These are phyloP conservation scores for Epinephelus fuscoguttatus DNA, from an alignment of 2,113 vertebrate species.

Conservation along the genomic window DNA sequence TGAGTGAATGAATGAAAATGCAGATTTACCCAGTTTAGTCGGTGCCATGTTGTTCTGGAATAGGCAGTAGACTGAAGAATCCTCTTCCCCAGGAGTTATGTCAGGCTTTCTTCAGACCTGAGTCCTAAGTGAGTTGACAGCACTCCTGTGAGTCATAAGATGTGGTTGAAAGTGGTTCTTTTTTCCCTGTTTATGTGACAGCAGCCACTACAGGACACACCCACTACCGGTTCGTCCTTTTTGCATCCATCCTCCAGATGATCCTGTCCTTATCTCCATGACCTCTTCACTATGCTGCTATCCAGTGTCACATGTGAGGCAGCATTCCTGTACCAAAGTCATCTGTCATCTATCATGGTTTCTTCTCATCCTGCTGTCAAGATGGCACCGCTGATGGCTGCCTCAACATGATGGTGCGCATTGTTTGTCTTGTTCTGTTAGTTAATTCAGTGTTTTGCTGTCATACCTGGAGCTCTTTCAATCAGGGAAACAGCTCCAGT, in stretches of 20 bases:
- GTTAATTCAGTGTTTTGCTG: not conserved
- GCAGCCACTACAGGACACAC: conserved; percentile 35
- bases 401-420: too few species aligned
- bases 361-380: too few species aligned
- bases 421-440: too few species aligned
- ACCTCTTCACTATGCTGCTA: too few species aligned
- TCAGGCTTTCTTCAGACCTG: not conserved
- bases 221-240: conserved; percentile 24
- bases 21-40: conserved; percentile 41
- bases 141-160: not conserved
- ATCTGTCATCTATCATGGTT: too few species aligned
- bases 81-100: not conserved
- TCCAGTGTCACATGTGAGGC: too few species aligned
- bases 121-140: not conserved
- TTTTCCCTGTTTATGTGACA: conserved; percentile 8
- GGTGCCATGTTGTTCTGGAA: conserved; percentile 35
- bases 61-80: not conserved
- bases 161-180: not conserved
- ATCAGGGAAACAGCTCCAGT: not conserved
- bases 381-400: too few species aligned
- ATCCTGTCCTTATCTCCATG: not conserved
- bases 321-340: too few species aligned
- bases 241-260: conserved; percentile 3
- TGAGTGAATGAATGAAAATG: conserved; percentile 1
- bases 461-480: not conserved